Evolutionary conservation across 2,797 vertebrate genomes (phyloP).

Genomic region (Tokudaia muenninki): DNA sequence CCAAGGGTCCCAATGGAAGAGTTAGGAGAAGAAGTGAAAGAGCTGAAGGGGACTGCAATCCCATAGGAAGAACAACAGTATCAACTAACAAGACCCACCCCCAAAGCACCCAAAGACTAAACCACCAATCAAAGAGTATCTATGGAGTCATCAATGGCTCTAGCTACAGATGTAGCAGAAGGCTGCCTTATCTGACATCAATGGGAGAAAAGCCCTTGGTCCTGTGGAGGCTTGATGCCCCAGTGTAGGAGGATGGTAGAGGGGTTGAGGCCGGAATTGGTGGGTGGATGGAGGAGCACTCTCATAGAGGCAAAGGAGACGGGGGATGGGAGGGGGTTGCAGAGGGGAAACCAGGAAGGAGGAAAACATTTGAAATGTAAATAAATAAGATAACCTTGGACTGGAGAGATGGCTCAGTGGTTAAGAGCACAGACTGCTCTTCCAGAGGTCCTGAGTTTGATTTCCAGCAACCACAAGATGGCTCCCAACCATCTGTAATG

Average conservation of each 20-base stretch:
- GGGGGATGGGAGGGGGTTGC: neutral
- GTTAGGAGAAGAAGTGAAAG: neutral
- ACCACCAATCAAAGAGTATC: neutral
- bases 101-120: neutral
- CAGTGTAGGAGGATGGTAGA: neutral
- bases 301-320: no score
- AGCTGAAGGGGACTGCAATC: neutral
- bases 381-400: neutral
- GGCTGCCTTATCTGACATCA: neutral
- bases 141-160: neutral
- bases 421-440: no score
- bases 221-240: neutral
- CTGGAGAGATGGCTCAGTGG: no score
- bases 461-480: no score
- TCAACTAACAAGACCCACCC: neutral
- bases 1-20: neutral
- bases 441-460: no score
- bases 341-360: neutral
- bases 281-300: neutral
- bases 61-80: neutral
- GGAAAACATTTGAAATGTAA: neutral
- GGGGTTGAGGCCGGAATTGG: neutral
- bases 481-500: no score
- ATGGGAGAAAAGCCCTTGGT: neutral
- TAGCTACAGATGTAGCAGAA: neutral